Percentiles rank a stretch among this genome's conserved stretches.
These are phyloP conservation scores for Exephanes ischioxanthus DNA, from an alignment of 2,888 invertebrate species.

Conservation along the genomic window DNA sequence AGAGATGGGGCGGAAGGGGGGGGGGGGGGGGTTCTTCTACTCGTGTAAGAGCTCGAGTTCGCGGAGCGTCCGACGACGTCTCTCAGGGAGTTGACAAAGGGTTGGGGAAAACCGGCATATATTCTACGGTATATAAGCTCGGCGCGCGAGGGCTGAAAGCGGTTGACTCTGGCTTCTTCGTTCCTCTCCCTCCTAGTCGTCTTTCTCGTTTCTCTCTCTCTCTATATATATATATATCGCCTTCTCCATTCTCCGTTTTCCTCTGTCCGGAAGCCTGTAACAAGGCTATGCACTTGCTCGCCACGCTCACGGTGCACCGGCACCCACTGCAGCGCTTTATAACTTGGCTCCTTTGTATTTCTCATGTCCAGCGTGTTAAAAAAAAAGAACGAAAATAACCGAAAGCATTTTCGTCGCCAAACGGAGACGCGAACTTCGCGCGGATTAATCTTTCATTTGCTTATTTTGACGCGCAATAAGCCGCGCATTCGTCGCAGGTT, in stretches of 20 bases:
- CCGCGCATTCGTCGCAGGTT: no score
- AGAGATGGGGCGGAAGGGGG: not conserved
- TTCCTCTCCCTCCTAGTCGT: not conserved
- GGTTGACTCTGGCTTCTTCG: constrained; percentile 46
- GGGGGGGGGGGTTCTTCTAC: not conserved
- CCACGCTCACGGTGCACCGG: not conserved
- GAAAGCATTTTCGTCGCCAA: not conserved
- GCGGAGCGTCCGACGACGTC: constrained; percentile 26
- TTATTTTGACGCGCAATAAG: not conserved
- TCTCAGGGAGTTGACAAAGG: constrained; percentile 6
- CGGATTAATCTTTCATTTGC: constrained; percentile 29
- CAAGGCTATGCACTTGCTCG: constrained; percentile 12
- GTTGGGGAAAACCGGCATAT: not conserved
- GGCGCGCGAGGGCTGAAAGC: constrained; percentile 39
- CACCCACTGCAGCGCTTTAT: constrained; percentile 11
- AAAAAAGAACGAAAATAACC: not conserved
- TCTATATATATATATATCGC: not conserved
- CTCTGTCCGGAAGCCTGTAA: constrained; percentile 31
- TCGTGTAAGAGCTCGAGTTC: constrained; percentile 29
- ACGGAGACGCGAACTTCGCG: not conserved
- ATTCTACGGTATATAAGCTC: not conserved
- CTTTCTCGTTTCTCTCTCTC: constrained; percentile 14
- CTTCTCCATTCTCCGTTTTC: not conserved
- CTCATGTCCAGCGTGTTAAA: not conserved
- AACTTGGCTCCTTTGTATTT: constrained; percentile 3